Evolutionary conservation across 2,113 vertebrate genomes (phyloP), one percentile per base, ranked within the genome.

Genomic region (Hydrochoerus hydrochaeris): DNA sequence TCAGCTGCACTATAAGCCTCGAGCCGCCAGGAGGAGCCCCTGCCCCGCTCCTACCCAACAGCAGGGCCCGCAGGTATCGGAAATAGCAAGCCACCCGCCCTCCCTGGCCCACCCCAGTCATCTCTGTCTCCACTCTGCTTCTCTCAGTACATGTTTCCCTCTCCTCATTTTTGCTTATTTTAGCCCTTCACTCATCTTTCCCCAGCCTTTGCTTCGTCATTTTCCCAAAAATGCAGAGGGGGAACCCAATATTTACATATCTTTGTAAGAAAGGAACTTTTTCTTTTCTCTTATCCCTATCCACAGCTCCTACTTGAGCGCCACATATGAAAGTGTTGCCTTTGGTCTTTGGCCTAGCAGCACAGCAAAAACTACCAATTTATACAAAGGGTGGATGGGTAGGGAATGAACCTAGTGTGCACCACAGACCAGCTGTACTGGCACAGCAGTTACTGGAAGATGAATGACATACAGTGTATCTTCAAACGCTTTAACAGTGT

Each of bases 11-110:
- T 73, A 5, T 12, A 19, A 35, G 32, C 16, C 11, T 20, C 3
- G 0, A 62, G 32, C 92, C 98, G 88, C 92, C 49, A 97, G 98
- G 38, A 87, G 98, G 97, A 24, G 88, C 94, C n/a, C 38, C 11
- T 7, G 75, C 12, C 30, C 67, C 62, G 41, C 49, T 30, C 85
- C 30, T n/a, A 30, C 17, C 63, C 69, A 35, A 5, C 32, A 58
- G 10, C 28, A 1, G 69, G 28, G 16, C n/a, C n/a, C 7, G 12
- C 17, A 1, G 44, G 14, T 46, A 1, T 6, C 32, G 38, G 41
- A n/a, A 49, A 11, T 0, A 2, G 35, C 26, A 4, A 30, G 63
- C 32, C n/a, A 26, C 20, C 13, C 81, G 32, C 69, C 60, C 41
- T 35, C 22, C 3, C 46, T 52, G 7, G 54, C 58, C 52, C 38